Evolutionary conservation across 2,888 invertebrate species (phyloP).

Genomic region (Morpho achilles): DNA sequence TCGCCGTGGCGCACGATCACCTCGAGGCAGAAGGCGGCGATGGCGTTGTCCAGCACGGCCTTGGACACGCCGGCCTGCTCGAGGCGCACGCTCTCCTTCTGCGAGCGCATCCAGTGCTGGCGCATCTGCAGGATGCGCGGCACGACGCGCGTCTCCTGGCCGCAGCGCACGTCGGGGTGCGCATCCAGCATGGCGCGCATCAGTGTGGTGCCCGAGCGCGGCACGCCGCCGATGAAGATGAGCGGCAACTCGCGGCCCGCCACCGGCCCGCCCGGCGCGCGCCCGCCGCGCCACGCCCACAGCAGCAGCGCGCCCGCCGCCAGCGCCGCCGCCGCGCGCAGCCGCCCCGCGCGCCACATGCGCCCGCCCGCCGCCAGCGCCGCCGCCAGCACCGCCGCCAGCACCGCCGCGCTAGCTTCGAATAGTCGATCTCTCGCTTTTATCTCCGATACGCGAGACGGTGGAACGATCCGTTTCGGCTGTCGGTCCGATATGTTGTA

Average conservation of each 20-base stretch:
- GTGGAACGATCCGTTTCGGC: no score
- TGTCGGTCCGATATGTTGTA: no score
- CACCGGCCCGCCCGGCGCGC: constrained; percentile 23
- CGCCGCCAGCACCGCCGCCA: constrained; percentile 28
- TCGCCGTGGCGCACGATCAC: constrained; percentile 98
- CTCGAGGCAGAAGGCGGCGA: constrained; percentile 97
- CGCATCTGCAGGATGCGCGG: constrained; percentile 97
- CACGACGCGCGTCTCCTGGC: constrained; percentile 98
- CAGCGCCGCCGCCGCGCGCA: constrained; percentile 25
- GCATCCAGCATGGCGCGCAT: constrained; percentile 99
- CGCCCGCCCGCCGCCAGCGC: constrained; percentile 23
- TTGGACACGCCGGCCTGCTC: constrained; percentile 96
- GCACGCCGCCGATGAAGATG: constrained; percentile 98
- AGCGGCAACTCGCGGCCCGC: constrained; percentile 93
- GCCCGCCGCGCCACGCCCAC: constrained; percentile 19
- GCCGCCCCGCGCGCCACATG: constrained; percentile 22
- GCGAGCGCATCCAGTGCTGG: constrained; percentile 96
- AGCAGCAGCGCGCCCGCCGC: constrained; percentile 15
- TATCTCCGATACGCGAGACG: no score
- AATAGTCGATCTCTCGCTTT: no score
- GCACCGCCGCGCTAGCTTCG: constrained; percentile 31
- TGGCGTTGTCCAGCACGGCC: constrained; percentile 95
- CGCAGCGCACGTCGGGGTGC: constrained; percentile 97
- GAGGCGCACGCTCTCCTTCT: constrained; percentile 93
- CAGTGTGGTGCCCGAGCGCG: constrained; percentile 97